Percentiles rank a stretch among this genome's conserved stretches.
Evolutionary conservation across 2,888 invertebrate genomes (phyloP).

Genomic region (Yponomeuta plumbellus): DNA sequence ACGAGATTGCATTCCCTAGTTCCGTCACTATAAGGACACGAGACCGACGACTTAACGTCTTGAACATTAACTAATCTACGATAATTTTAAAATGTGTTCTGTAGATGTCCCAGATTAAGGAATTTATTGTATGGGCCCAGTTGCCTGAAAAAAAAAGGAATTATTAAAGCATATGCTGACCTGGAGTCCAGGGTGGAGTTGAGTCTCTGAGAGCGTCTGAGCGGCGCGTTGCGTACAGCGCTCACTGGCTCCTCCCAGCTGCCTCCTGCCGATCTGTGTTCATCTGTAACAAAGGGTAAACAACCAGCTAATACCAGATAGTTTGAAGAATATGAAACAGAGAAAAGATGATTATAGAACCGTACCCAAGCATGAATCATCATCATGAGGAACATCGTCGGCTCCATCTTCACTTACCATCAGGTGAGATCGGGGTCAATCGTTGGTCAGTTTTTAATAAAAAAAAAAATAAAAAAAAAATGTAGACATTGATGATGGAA

Average conservation of each 20-base stretch:
- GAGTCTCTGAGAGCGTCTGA: slow-evolving; percentile 68
- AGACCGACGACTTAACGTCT: too few relatives aligned
- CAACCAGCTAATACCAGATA: slow-evolving; percentile 18
- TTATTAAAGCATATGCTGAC: slow-evolving; percentile 31
- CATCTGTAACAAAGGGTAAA: slow-evolving; percentile 76
- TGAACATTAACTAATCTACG: too few relatives aligned
- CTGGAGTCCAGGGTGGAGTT: slow-evolving; percentile 72
- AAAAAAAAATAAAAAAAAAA: background rate
- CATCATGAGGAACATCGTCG: too few relatives aligned
- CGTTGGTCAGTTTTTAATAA: too few relatives aligned
- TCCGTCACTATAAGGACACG: too few relatives aligned
- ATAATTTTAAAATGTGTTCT: too few relatives aligned
- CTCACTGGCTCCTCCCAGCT: slow-evolving; percentile 85
- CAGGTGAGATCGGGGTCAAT: too few relatives aligned
- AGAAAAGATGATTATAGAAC: background rate
- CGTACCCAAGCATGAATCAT: background rate
- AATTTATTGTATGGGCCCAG: too few relatives aligned
- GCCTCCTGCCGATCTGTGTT: slow-evolving; percentile 84
- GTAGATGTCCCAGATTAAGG: too few relatives aligned
- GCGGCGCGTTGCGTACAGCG: slow-evolving; percentile 66
- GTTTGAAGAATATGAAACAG: background rate
- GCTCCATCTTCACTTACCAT: too few relatives aligned
- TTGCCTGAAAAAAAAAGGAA: too few relatives aligned
- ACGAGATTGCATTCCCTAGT: too few relatives aligned
- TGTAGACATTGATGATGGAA: background rate